Conservation (phyloP, 2,797 vertebrate genomes). For the Neostethus bicornis region DNA sequence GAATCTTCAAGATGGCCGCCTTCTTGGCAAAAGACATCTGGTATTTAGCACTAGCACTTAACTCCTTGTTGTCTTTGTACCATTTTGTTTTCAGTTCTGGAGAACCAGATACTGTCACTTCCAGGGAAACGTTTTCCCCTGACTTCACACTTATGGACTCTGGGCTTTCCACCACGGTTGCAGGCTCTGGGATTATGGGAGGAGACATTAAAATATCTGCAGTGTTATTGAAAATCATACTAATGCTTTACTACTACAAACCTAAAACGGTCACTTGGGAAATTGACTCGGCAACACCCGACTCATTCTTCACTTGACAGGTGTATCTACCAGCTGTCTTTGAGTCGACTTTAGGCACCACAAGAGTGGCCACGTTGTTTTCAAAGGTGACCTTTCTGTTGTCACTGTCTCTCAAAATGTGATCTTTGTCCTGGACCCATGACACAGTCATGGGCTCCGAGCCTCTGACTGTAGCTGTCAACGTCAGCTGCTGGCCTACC, state of each 20-base stretch:
- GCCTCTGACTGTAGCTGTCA: slow-evolving; percentile 86
- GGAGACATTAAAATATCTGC: slow-evolving; percentile 39
- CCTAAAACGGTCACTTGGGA: slow-evolving; percentile 89
- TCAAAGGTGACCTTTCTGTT: slow-evolving; percentile 87
- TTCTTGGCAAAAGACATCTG: slow-evolving; percentile 87
- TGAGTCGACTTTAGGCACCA: slow-evolving; percentile 81
- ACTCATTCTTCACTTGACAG: slow-evolving; percentile 88
- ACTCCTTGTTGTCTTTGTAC: slow-evolving; percentile 86
- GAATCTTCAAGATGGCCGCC: slow-evolving; percentile 84
- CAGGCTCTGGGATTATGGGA: slow-evolving; percentile 85
- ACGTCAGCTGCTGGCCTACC: slow-evolving; percentile 77
- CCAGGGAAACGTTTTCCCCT: slow-evolving; percentile 86
- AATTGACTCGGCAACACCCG: slow-evolving; percentile 86
- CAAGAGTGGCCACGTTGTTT: slow-evolving; percentile 81
- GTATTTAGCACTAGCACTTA: slow-evolving; percentile 84
- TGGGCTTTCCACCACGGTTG: slow-evolving; percentile 86
- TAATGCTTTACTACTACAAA: slow-evolving; percentile 71
- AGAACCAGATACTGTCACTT: slow-evolving; percentile 87
- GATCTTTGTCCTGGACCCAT: slow-evolving; percentile 91
- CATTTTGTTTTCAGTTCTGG: slow-evolving; percentile 89
- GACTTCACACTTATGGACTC: slow-evolving; percentile 87
- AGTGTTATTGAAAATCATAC: not conserved
- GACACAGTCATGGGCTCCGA: slow-evolving; percentile 86
- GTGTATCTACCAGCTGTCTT: slow-evolving; percentile 85
- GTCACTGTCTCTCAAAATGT: slow-evolving; percentile 85